These are phyloP conservation scores for Emydocephalus ijimae DNA, from an alignment of 2,113 vertebrate species.

Conservation along the genomic window DNA sequence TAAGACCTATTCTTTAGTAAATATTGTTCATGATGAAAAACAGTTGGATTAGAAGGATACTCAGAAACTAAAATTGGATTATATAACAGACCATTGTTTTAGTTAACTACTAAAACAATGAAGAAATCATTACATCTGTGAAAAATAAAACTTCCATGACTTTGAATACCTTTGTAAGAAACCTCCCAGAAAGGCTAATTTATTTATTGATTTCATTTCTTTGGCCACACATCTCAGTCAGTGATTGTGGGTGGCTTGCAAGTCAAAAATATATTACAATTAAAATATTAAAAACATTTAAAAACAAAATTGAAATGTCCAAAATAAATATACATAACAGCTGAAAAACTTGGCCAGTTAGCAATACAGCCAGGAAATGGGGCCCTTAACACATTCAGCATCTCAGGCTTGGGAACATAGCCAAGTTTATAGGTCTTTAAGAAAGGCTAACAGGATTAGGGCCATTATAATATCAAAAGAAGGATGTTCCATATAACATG, in stretches of 20 bases:
- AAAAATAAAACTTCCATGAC: background rate
- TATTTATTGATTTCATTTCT: background rate
- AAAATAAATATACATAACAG: background rate
- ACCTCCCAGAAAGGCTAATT: background rate
- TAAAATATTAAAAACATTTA: background rate
- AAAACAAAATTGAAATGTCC: background rate
- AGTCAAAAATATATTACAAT: background rate
- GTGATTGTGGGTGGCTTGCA: background rate
- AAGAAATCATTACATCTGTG: background rate
- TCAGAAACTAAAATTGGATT: background rate
- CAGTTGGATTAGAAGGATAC: background rate
- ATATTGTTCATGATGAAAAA: background rate
- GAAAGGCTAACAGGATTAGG: background rate
- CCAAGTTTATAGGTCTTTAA: background rate
- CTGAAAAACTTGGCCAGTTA: background rate
- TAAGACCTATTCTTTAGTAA: background rate
- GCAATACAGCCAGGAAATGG: background rate
- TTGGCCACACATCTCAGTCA: background rate
- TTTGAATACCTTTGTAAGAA: background rate
- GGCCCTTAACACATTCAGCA: background rate
- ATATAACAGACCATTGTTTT: background rate
- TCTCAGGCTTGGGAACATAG: background rate
- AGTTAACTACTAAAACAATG: background rate
- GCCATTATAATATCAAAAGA: background rate
- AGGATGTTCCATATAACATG: background rate